Evolutionary conservation across 2,888 invertebrate species (phyloP), one percentile per base, ranked within the genome.

Genomic region (Clostera curtula): DNA sequence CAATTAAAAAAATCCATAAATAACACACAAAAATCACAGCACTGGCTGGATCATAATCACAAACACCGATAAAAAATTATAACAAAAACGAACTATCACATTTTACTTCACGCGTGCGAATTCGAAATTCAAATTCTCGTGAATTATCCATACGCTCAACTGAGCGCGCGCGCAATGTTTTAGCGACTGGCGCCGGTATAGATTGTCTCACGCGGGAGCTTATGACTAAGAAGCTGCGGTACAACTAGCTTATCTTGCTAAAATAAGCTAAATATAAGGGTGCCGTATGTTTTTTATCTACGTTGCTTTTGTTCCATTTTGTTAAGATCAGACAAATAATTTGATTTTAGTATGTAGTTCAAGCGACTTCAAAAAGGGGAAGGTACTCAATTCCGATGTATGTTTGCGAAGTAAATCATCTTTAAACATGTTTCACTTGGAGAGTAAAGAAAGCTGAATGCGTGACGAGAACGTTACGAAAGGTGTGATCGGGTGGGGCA

Each of bases 131-230:
- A n/a, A n/a, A 32, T 21, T 38, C 34, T 31, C 16, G 15, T 20
- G 20, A 12, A 32, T 36, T 35, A 36, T 36, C 34, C n/a, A n/a
- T 14, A 5, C 23, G 26, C 48, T 43, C 51, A 43, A 36, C 28
- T 50, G 24, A 26, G 37, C 51, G 34, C 27, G 14, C 4, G 34
- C 47, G 49, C 51, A 37, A 36, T 25, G 29, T 34, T 33, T 36
- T 30, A 28, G 33, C 28, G 43, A 49, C 49, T 49, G 51, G 32
- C 44, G 40, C 39, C 34, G 35, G 31, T 27, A 38, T 27, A 32
- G 24, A 27, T 23, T 31, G 16, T 29, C 24, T 21, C 27, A 23
- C 26, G 34, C 18, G 31, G 8, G 31, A 39, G 43, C 43, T 41
- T 52, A 43, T 43, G 43, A 43, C 40, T 46, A 38, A 43, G 36